Conservation (phyloP, 2,113 vertebrate genomes). For the Heterotis niloticus region DNA sequence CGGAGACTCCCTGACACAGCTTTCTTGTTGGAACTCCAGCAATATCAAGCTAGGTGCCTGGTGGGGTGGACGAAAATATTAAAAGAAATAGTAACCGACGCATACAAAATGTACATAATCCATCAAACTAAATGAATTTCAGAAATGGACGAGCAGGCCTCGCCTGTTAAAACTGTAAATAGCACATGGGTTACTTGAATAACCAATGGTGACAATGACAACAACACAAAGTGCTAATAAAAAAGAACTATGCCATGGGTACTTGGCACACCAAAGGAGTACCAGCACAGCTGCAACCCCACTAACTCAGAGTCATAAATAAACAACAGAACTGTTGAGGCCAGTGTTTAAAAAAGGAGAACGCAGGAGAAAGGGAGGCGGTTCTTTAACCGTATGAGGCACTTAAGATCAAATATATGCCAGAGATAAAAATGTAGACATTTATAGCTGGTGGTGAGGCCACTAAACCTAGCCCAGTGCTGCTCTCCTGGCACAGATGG, state of each 20-base stretch:
- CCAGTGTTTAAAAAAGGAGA: neutral
- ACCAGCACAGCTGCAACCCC: no score
- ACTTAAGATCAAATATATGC: constrained; percentile 22
- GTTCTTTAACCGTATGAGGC: constrained; percentile 9
- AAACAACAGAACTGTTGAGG: neutral
- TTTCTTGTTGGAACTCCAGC: neutral
- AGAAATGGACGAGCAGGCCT: no score
- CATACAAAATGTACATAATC: neutral
- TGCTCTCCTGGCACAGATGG: constrained; percentile 14
- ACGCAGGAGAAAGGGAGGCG: neutral
- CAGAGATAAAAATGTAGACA: constrained; percentile 21
- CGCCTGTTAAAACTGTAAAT: neutral
- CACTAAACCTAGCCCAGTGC: constrained; percentile 6
- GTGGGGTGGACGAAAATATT: neutral
- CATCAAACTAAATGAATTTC: neutral
- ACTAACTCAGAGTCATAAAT: neutral
- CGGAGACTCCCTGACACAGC: neutral
- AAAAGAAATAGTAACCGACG: no score
- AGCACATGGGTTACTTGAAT: no score
- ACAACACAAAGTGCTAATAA: neutral
- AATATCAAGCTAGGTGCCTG: neutral
- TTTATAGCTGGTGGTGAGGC: constrained; percentile 18
- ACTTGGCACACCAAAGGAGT: neutral
- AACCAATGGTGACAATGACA: neutral
- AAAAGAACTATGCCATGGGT: neutral